Conservation (phyloP, 2,888 invertebrate genomes). For the Trilocha varians region DNA sequence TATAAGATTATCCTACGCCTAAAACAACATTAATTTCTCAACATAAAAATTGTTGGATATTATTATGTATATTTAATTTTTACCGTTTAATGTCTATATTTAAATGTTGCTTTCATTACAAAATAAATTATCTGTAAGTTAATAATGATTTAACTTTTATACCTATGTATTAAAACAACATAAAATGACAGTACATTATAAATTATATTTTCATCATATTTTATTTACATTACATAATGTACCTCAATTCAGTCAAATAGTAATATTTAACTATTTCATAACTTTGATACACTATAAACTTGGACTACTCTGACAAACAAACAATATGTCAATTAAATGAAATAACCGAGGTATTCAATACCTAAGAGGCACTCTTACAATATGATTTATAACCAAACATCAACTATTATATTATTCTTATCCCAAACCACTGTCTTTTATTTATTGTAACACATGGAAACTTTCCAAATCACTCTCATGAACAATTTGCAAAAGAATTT, state of each 20-base stretch:
- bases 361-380: conserved; percentile 19
- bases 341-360: conserved; percentile 17
- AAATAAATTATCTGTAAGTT: neutral
- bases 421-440: conserved; percentile 4
- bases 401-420: conserved; percentile 2
- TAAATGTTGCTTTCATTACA: neutral
- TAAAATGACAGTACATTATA: neutral
- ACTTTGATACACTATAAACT: neutral
- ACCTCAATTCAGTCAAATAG: neutral
- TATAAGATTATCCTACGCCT: too few species aligned
- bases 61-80: too few species aligned
- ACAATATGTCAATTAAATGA: neutral
- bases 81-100: neutral
- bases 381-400: conserved; percentile 16
- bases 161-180: neutral
- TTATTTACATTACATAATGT: neutral
- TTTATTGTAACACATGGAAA: conserved; percentile 54
- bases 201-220: neutral
- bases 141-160: neutral
- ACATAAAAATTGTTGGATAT: too few species aligned
- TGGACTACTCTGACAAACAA: neutral
- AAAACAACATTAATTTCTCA: too few species aligned
- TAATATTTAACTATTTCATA: neutral
- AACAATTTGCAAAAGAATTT: conserved; percentile 66
- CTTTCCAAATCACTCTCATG: conserved; percentile 57